Conservation (phyloP, 2,113 vertebrate genomes). For the Aplodontia rufa region DNA sequence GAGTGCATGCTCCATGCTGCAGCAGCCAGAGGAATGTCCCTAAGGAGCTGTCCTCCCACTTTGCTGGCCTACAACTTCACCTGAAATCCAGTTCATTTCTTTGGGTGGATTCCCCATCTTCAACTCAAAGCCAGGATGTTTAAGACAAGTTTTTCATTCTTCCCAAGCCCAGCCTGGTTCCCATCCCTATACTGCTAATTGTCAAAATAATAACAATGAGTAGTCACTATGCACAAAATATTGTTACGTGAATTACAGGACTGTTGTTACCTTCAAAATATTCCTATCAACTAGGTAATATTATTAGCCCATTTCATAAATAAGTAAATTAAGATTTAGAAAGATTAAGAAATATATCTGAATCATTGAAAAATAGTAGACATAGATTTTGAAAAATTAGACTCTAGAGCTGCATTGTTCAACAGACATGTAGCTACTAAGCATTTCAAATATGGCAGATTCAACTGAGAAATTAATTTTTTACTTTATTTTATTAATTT, state of each 20-base stretch:
- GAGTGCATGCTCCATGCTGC: neutral
- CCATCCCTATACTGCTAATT: neutral
- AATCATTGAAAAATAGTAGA: neutral
- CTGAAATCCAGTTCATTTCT: neutral
- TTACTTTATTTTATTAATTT: neutral
- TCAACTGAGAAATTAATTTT: neutral
- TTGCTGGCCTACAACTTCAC: neutral
- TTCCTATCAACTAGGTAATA: neutral
- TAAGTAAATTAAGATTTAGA: neutral
- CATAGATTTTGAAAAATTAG: neutral
- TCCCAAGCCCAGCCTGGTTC: neutral
- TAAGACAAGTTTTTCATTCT: neutral
- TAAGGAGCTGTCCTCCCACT: neutral
- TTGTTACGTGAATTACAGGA: neutral
- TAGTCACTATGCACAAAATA: neutral
- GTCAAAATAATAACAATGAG: neutral
- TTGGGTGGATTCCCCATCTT: neutral
- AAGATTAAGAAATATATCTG: neutral
- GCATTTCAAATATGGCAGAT: too few relatives aligned
- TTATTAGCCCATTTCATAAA: neutral
- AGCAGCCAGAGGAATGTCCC: neutral
- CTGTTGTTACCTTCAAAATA: neutral
- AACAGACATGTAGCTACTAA: neutral
- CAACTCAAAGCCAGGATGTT: neutral
- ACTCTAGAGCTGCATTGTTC: neutral